These are phyloP conservation scores for Oligia fasciuncula DNA, from an alignment of 2,888 invertebrate genomes.

Conservation along the genomic window DNA sequence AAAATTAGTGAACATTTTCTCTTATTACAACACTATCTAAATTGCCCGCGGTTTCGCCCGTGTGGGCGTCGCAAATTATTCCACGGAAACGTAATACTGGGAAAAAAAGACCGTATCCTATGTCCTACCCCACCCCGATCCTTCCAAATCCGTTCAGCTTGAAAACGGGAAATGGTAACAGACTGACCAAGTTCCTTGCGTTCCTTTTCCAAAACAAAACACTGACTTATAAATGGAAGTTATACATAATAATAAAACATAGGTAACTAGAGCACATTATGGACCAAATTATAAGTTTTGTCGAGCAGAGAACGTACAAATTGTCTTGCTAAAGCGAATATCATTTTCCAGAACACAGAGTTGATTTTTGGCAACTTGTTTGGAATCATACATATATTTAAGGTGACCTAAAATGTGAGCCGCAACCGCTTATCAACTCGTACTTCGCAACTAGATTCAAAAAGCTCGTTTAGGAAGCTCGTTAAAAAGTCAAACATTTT, in stretches of 20 bases:
- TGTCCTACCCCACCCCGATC: neutral
- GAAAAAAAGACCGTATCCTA: neutral
- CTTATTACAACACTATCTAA: neutral
- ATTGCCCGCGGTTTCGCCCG: neutral
- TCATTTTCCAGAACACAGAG: neutral
- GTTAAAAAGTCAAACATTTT: constrained; percentile 59
- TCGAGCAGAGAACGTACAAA: neutral
- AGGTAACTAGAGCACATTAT: neutral
- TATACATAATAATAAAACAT: neutral
- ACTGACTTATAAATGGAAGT: neutral
- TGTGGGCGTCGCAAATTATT: neutral
- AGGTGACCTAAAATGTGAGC: constrained; percentile 41
- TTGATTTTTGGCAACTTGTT: constrained; percentile 31
- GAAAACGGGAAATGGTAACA: neutral
- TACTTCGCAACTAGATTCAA: constrained; percentile 41
- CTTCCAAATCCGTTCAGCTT: neutral
- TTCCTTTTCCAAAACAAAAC: neutral
- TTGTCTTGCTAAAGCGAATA: constrained; percentile 1
- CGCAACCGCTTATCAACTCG: constrained; percentile 44
- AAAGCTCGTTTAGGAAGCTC: constrained; percentile 49
- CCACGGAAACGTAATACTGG: neutral
- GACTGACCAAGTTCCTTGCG: neutral
- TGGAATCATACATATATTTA: constrained; percentile 18
- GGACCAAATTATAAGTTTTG: neutral
- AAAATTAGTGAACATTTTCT: neutral